Base-by-base conservation (phyloP, 2,113 vertebrate genomes). In the Perca fluviatilis region DNA sequence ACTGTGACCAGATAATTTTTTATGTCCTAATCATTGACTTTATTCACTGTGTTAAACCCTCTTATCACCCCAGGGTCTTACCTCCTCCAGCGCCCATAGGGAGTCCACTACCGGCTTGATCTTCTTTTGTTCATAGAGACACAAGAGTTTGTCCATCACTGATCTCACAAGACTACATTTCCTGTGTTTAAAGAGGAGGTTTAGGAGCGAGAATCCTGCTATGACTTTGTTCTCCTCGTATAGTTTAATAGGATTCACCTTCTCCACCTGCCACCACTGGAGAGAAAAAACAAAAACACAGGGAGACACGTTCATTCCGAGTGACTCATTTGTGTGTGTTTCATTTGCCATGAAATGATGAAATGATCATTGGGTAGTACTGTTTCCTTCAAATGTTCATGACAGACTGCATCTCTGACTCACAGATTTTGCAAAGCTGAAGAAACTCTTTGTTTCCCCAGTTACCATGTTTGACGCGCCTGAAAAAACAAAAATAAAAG, bases 201-300 rank as follows among this genome's bases (percentile, higher is more conserved):
- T 99, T 85, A 99, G 94, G 69, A 99, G 97, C 12, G 98, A 99
- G 89, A 99, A 99, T 47, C 98, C 98, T 2, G 98, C 97, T 53
- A 99, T 98, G 86, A 98, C 95, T 95, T 99, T 99, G 95, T 99
- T 99, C 93, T 99, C 98, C 91, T 99, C 98, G 0, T 98, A 99
- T 6, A 99, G 96, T 94, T 99, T 99, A 92, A 99, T 98, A 27
- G 98, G 98, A 93, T 99, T 99, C 85, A 99, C 97, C 88, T 99
- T 99, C 93, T 99, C 98, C 72, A 99, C 98, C 88, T 99, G 98
- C 98, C 98, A 99, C 98, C 98, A 99, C 98, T 99, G 91, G 12
- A 79, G 90, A 83, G 62, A 30, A 72, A 80, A 84, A 69, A 71
- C 78, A 60, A 8, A 46, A 23, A n/a, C 56, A 57, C 18, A 74